These are phyloP conservation scores for Lacanobia wlatinum DNA, from an alignment of 2,888 invertebrate genomes.

Conservation along the genomic window DNA sequence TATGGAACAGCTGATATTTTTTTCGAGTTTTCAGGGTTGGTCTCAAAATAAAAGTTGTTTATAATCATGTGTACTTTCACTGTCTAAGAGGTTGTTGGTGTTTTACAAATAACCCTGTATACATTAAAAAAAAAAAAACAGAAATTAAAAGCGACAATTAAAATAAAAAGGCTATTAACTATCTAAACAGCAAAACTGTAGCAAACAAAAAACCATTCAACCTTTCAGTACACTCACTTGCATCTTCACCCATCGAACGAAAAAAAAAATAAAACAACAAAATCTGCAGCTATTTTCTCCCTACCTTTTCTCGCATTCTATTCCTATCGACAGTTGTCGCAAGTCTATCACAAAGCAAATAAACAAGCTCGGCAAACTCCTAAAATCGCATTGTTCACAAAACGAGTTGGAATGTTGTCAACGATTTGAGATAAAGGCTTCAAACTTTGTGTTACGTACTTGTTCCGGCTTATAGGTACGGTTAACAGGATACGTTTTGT, in stretches of 20 bases:
- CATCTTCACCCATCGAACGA: neutral
- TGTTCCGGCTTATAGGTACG: slow-evolving; percentile 34
- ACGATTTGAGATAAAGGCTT: slow-evolving; percentile 72
- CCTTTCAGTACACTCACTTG: neutral
- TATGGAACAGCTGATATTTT: too few relatives aligned
- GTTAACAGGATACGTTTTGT: slow-evolving; percentile 13
- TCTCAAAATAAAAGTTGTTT: too few relatives aligned
- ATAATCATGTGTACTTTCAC: too few relatives aligned
- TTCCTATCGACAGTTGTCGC: slow-evolving; percentile 55
- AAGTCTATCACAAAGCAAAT: slow-evolving; percentile 59
- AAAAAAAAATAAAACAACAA: slow-evolving; percentile 31
- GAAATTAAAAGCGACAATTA: too few relatives aligned
- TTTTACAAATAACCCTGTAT: too few relatives aligned
- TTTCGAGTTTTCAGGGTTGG: too few relatives aligned
- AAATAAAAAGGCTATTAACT: too few relatives aligned
- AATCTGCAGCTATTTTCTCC: slow-evolving; percentile 2
- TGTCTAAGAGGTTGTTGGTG: too few relatives aligned
- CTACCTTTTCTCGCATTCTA: slow-evolving; percentile 38
- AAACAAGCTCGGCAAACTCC: slow-evolving; percentile 58
- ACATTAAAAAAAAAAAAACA: too few relatives aligned
- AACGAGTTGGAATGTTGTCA: slow-evolving; percentile 73
- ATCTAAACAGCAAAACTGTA: too few relatives aligned
- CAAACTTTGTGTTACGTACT: slow-evolving; percentile 67
- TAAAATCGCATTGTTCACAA: slow-evolving; percentile 67
- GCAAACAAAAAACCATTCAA: neutral